A percentile compares a stretch with the other conserved stretches of the same genome.
These are phyloP conservation scores for Lutjanus argentimaculatus DNA, from an alignment of 2,797 vertebrate species.

Conservation along the genomic window DNA sequence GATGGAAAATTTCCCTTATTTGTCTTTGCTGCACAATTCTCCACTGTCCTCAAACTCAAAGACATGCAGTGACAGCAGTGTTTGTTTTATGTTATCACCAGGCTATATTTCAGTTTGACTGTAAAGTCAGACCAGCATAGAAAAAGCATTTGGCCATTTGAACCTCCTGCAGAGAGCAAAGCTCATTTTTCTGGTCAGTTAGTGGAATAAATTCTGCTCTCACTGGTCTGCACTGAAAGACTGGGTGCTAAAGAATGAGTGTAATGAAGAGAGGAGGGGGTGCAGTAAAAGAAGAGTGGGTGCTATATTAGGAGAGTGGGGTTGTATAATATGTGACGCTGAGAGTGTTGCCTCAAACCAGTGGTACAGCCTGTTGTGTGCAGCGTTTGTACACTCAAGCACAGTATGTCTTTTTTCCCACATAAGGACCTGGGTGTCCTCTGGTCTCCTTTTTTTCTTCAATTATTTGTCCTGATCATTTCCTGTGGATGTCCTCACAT, in stretches of 20 bases:
- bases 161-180: slow-evolving; percentile 6
- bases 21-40: slow-evolving; percentile 8
- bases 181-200: neutral
- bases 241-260: slow-evolving; percentile 31
- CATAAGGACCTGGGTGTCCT: too few species aligned
- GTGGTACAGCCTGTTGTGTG: too few species aligned
- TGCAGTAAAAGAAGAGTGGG: slow-evolving; percentile 21
- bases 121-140: neutral
- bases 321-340: too few species aligned
- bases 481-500: too few species aligned
- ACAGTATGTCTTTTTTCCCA: too few species aligned
- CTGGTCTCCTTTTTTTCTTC: too few species aligned
- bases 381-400: too few species aligned
- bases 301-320: slow-evolving; percentile 3
- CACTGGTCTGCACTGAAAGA: slow-evolving; percentile 19
- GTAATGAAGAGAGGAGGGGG: slow-evolving; percentile 33
- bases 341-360: too few species aligned
- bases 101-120: slow-evolving; percentile 12
- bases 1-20: too few species aligned
- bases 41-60: slow-evolving; percentile 13
- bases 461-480: too few species aligned
- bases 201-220: slow-evolving; percentile 9
- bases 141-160: slow-evolving; percentile 1
- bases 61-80: neutral
- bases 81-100: neutral